A percentile compares a stretch with the other conserved stretches of the same genome.
Evolutionary conservation across 2,113 vertebrate species (phyloP).

Genomic region (Oryzias celebensis): DNA sequence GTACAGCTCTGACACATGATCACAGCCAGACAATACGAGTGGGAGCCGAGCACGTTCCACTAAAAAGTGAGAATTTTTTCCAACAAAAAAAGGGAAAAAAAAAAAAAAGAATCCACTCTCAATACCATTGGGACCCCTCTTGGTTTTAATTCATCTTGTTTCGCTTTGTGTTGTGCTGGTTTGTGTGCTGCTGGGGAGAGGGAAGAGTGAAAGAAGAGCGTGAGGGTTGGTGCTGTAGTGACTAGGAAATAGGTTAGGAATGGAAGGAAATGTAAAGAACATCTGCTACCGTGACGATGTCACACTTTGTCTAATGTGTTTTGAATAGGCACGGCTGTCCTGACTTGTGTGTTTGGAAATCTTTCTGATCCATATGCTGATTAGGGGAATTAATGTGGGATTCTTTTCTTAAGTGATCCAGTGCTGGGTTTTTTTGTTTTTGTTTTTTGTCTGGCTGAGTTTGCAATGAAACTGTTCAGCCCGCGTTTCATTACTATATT

Average conservation of each 20-base stretch:
- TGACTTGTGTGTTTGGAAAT: constrained; percentile 55
- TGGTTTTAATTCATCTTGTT: constrained; percentile 78
- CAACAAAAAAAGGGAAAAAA: constrained; percentile 77
- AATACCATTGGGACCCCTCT: constrained; percentile 69
- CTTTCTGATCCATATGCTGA: constrained; percentile 69
- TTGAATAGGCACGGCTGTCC: constrained; percentile 70
- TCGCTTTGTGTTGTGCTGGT: constrained; percentile 74
- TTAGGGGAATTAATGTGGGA: constrained; percentile 62
- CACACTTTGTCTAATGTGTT: constrained; percentile 73
- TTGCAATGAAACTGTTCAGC: background rate
- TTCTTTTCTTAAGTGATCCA: constrained; percentile 32
- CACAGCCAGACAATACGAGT: constrained; percentile 80
- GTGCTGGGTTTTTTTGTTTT: constrained; percentile 7
- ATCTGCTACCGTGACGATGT: constrained; percentile 77
- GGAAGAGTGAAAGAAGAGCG: constrained; percentile 57
- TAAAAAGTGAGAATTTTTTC: constrained; percentile 78
- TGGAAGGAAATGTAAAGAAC: constrained; percentile 69
- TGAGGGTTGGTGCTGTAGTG: constrained; percentile 65
- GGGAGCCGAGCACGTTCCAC: constrained; percentile 71
- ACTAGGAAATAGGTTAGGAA: constrained; percentile 74
- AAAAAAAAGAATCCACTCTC: constrained; percentile 73
- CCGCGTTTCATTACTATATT: constrained; percentile 1
- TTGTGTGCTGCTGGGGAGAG: constrained; percentile 63
- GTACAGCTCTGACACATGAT: constrained; percentile 81
- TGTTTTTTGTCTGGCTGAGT: background rate